A percentile compares a stretch with the other conserved stretches of the same genome.
These are phyloP conservation scores for Drosophila oshimai DNA, from an alignment of 1,140 invertebrate genomes.

Conservation along the genomic window DNA sequence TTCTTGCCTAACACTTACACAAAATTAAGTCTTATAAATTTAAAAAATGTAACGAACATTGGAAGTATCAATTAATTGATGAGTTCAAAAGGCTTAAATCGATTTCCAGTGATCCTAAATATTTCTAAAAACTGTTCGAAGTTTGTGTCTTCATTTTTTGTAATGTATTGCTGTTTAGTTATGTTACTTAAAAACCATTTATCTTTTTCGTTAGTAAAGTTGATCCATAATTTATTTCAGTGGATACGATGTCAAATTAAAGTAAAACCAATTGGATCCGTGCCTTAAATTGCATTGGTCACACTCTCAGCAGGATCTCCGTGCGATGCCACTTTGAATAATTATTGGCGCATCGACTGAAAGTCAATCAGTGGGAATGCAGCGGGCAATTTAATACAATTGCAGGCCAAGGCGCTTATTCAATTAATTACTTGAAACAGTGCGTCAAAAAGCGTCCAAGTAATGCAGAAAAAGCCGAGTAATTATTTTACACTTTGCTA, in stretches of 20 bases:
- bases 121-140: too few relatives aligned
- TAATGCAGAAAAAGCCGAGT: constrained; percentile 60
- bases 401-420: constrained; percentile 74
- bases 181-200: too few relatives aligned
- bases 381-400: constrained; percentile 70
- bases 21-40: neutral
- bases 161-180: too few relatives aligned
- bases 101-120: too few relatives aligned
- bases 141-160: too few relatives aligned
- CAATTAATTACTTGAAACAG: constrained; percentile 72
- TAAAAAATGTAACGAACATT: neutral
- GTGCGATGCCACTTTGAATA: constrained; percentile 42
- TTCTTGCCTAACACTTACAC: neutral
- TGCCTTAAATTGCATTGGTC: constrained; percentile 14
- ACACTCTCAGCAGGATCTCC: constrained; percentile 20
- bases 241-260: neutral
- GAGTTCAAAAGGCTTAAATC: too few relatives aligned
- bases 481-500: constrained; percentile 72
- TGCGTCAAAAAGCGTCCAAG: constrained; percentile 51
- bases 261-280: neutral
- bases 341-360: constrained; percentile 50
- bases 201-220: too few relatives aligned
- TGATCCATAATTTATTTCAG: neutral
- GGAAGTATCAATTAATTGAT: neutral
- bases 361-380: constrained; percentile 72